These are phyloP conservation scores for Procavia capensis DNA, from an alignment of 2,113 vertebrate species.

Conservation along the genomic window DNA sequence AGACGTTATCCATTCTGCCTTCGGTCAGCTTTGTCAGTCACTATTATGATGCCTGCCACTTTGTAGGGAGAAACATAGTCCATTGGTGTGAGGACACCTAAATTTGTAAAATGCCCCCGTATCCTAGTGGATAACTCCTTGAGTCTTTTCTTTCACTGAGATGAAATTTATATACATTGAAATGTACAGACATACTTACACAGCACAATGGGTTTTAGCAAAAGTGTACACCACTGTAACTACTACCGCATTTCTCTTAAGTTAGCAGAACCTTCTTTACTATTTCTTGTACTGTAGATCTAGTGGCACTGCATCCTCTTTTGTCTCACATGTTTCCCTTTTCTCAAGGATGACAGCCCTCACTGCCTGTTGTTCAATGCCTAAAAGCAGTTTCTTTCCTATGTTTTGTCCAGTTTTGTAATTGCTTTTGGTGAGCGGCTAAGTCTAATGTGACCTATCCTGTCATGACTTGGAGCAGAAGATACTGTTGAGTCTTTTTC, in stretches of 20 bases:
- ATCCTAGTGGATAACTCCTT: neutral
- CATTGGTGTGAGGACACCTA: neutral
- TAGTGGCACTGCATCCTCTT: neutral
- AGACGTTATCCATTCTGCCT: too few relatives aligned
- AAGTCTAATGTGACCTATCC: neutral
- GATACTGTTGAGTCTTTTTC: neutral
- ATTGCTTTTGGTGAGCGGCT: neutral
- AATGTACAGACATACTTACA: neutral
- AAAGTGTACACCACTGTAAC: neutral
- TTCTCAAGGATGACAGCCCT: neutral
- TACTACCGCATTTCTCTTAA: neutral
- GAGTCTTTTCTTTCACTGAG: neutral
- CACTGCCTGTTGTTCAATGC: neutral
- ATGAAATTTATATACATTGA: neutral
- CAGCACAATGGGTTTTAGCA: neutral
- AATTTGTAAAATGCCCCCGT: neutral
- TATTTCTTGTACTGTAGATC: neutral
- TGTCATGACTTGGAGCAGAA: neutral
- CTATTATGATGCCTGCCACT: neutral
- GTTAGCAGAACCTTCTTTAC: neutral
- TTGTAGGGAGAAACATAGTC: neutral
- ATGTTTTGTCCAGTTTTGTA: neutral
- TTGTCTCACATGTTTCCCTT: neutral
- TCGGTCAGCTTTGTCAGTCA: rapidly evolving
- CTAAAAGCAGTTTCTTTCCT: neutral